Base-by-base conservation (phyloP, 1,140 invertebrate genomes). In the Rhopalosiphum maidis region DNA sequence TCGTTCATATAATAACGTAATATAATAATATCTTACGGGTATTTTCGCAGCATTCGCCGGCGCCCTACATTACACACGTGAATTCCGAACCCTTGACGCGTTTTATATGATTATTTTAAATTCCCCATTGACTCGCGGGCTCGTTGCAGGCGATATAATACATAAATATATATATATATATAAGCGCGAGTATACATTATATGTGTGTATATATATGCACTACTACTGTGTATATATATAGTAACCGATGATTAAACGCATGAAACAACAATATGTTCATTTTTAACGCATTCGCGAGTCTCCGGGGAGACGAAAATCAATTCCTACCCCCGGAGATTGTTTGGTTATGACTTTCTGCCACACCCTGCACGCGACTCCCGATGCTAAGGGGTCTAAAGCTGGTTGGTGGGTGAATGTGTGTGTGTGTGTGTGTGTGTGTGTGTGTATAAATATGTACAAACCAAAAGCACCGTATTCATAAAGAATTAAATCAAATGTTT, bases 201-300 rank as follows among this genome's bases (percentile, higher is more conserved):
- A 48, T n/a, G 4, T 68, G 30, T 68, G 60, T n/a, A 18, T 85
- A 11, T n/a, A 11, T n/a, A 46, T 23, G 18, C 25, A 21, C 48
- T 48, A 51, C 48, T 48, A n/a, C 7, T 30, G 35, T 60, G 35
- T 90, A 60, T 90, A 46, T 77, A 77, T 46, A 91, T 43, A n/a
- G 55, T 91, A 77, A 68, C 60, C n/a, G 90, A 92, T 92, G 90
- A 92, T 92, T 92, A 92, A 92, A 92, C 90, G 90, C 60, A 46
- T 82, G 90, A 82, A 92, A 92, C 90, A 92, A 92, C 90, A 92
- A 92, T 92, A 92, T 92, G 90, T 92, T 92, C 90, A 82, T 92
- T 92, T 92, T 92, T 82, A 82, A 92, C 46, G 90, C 90, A 82
- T 77, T 82, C 90, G 46, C n/a, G 18, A 51, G 90, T 91, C 90